These are phyloP conservation scores for Sarcophilus harrisii DNA, from an alignment of 2,797 vertebrate genomes.

Conservation along the genomic window DNA sequence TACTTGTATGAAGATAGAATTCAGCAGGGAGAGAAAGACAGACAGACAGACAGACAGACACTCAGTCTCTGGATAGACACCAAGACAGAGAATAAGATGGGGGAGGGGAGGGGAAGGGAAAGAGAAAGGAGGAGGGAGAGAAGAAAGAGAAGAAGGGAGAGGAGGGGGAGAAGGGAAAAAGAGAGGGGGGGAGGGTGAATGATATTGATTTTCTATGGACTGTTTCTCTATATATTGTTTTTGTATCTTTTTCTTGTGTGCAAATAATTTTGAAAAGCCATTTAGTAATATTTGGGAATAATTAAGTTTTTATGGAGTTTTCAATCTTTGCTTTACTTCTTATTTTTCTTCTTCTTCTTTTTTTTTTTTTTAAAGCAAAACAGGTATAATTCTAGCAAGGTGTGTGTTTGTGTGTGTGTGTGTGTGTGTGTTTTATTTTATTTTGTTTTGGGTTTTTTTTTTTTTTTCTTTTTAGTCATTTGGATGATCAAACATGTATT, in stretches of 20 bases:
- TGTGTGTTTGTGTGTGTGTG: too few species aligned
- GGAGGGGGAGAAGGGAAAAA: not conserved
- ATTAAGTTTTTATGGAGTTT: slow-evolving; percentile 66
- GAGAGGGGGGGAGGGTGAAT: not conserved
- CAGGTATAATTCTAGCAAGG: slow-evolving; percentile 58
- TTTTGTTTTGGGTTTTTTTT: too few species aligned
- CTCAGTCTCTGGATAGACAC: not conserved
- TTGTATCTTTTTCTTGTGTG: slow-evolving; percentile 12
- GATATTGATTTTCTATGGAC: not conserved
- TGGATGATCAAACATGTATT: slow-evolving; percentile 71
- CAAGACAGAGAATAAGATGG: not conserved
- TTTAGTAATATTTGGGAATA: slow-evolving; percentile 50
- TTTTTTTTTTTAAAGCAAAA: slow-evolving; percentile 69
- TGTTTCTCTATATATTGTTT: not conserved
- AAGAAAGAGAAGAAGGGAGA: too few species aligned
- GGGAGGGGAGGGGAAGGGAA: not conserved
- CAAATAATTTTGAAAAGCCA: slow-evolving; percentile 57
- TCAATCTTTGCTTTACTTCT: slow-evolving; percentile 5
- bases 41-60: too few species aligned
- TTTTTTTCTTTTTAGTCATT: slow-evolving; percentile 33
- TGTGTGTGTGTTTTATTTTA: too few species aligned
- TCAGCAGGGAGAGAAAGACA: not conserved
- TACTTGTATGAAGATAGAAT: not conserved
- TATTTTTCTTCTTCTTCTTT: slow-evolving; percentile 62
- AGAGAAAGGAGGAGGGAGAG: not conserved